Base-by-base conservation (phyloP, 2,113 vertebrate genomes). In the Corythornis madagascariensis region DNA sequence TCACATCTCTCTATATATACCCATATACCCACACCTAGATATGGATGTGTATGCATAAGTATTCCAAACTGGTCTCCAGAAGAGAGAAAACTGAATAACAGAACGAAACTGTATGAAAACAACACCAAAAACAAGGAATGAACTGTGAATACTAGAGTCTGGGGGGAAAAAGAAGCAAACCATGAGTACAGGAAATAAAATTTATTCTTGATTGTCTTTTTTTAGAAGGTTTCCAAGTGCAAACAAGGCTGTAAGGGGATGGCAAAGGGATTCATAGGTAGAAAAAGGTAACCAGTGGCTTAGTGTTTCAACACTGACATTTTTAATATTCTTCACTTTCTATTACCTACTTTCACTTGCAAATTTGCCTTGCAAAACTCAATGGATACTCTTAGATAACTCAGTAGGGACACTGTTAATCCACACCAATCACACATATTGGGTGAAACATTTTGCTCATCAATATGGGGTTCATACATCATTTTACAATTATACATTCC, bases 301-400 rank as follows among this genome's bases (percentile, higher is more conserved):
- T 47, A 69, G n/a, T 42, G 71, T 38, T 76, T 91, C 38, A 59
- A 33, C 28, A 50, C 1, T 7, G 24, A 59, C 31, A 19, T 47
- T 86, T 56, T 47, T 13, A 86, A 60, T 81, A 74, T 40, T 60
- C 31, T 74, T 84, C 14, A 40, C 2, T 75, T 78, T 61, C 25
- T 88, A 3, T 61, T 78, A 66, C 11, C 3, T 5, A n/a, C 15
- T 75, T 86, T 24, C 35, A 69, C 31, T 87, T 50, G 19, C 56
- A 82, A 87, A 60, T 76, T 69, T 83, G 59, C 50, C 71, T 76
- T 57, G 64, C 31, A 72, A 83, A 90, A 60, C 21, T 35, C 65
- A 93, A 48, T 13, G 42, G 42, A 48, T 31, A 57, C 18, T 89
- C 61, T 25, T 45, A 9, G 33, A 50, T 11, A 83, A 65, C 47